These are phyloP conservation scores for Dendronephthya gigantea DNA, from an alignment of 64 coral and sea anemone genomes.

Conservation along the genomic window DNA sequence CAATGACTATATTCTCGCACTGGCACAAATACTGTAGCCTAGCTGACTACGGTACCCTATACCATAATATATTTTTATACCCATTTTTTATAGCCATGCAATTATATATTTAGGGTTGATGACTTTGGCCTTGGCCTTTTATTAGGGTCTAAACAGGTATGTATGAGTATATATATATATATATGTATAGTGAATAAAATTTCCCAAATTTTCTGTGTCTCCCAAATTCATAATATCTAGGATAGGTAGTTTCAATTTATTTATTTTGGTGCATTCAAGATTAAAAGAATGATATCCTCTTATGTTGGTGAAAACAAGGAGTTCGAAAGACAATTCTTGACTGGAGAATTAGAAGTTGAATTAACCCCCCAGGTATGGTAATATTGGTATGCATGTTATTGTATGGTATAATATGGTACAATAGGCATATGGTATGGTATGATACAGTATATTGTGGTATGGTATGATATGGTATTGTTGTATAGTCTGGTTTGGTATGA, in stretches of 20 bases:
- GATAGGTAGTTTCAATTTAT: no score
- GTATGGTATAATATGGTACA: background rate
- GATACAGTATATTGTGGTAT: no score
- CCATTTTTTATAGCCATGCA: background rate
- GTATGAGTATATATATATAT: background rate
- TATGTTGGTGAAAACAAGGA: constrained; percentile 98
- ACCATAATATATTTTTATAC: background rate
- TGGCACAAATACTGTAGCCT: no score
- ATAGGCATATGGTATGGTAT: no score
- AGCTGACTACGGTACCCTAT: no score
- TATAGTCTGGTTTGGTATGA: no score
- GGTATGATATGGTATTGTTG: no score
- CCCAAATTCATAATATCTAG: no score
- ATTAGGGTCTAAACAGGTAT: constrained; percentile 62
- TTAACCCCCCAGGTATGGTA: constrained; percentile 89
- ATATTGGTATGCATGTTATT: no score
- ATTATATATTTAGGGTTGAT: constrained; percentile 55
- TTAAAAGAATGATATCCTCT: constrained; percentile 93
- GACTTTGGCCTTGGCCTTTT: constrained; percentile 89
- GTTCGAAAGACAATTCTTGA: constrained; percentile 84
- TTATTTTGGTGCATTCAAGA: constrained; percentile 17
- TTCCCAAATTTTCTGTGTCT: background rate
- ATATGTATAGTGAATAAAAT: background rate
- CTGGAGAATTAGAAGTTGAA: constrained; percentile 94
- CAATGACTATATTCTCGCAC: no score